Evolutionary conservation across 2,797 vertebrate species (phyloP).

Genomic region (Alosa sapidissima): DNA sequence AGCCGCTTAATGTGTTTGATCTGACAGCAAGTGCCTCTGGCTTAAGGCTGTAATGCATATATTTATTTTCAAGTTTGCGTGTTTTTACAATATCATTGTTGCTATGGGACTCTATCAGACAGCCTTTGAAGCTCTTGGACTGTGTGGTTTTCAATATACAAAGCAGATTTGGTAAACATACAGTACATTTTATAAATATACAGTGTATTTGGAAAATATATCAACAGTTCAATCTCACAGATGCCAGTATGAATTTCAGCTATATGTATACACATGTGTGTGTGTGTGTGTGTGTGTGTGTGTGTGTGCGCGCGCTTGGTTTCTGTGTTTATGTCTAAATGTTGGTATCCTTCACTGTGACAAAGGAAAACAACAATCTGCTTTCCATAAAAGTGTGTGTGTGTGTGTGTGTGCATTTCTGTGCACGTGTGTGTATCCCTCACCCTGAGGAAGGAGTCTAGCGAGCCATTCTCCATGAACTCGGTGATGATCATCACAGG

Average conservation of each 20-base stretch:
- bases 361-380: not conserved
- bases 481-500: slow-evolving; percentile 98
- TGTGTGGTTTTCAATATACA: not conserved
- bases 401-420: not conserved
- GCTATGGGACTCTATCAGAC: not conserved
- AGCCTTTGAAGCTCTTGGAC: not conserved
- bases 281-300: not conserved
- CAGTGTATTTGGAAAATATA: not conserved
- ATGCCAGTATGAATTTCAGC: not conserved
- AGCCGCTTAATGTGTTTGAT: slow-evolving; percentile 18
- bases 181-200: slow-evolving; percentile 8
- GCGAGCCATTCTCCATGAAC: slow-evolving; percentile 98
- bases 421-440: slow-evolving; percentile 40
- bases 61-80: not conserved
- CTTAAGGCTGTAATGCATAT: slow-evolving; percentile 6
- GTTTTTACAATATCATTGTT: slow-evolving; percentile 8
- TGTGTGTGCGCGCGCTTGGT: not conserved
- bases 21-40: slow-evolving; percentile 18
- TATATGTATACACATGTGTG: not conserved
- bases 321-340: not conserved
- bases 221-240: not conserved
- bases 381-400: slow-evolving; percentile 14
- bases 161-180: not conserved
- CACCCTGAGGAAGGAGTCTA: slow-evolving; percentile 97
- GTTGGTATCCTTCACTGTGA: not conserved